These are phyloP conservation scores for Pyrgus malvae DNA, from an alignment of 2,888 invertebrate species.

Conservation along the genomic window DNA sequence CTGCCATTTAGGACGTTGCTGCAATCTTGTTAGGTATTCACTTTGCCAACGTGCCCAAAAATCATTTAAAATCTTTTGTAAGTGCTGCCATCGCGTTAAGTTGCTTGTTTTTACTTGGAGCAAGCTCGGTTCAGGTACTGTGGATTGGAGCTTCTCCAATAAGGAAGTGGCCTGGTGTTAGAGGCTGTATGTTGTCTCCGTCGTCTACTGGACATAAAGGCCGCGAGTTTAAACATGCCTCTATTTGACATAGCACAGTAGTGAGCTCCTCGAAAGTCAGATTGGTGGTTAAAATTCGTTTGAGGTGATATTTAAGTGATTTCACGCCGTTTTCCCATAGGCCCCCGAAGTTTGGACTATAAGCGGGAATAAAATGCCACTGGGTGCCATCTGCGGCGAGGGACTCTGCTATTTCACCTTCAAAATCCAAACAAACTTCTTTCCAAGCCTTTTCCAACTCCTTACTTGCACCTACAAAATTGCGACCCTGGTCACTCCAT, in stretches of 20 bases:
- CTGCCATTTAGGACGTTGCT: too few species aligned
- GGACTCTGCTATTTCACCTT: background rate
- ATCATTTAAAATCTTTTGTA: too few species aligned
- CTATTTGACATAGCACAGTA: background rate
- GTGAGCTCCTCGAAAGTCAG: background rate
- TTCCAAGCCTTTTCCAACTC: background rate
- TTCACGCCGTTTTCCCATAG: background rate
- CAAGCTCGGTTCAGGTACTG: background rate
- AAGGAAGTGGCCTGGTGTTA: background rate
- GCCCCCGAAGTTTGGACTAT: background rate
- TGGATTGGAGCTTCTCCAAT: background rate
- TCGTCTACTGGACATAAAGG: background rate
- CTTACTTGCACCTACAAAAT: background rate
- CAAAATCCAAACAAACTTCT: background rate
- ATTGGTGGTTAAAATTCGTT: background rate
- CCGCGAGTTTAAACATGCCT: background rate
- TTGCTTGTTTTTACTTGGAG: too few species aligned
- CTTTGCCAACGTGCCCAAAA: too few species aligned
- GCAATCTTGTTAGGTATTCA: too few species aligned
- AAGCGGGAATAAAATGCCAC: constrained; percentile 1
- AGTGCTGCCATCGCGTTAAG: too few species aligned
- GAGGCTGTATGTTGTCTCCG: background rate
- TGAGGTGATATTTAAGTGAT: background rate
- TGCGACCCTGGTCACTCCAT: constrained; percentile 1
- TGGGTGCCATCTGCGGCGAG: background rate